Percentiles rank a stretch among this genome's conserved stretches.
Conservation (phyloP, 2,888 invertebrate genomes). For the Melanostoma scalare region DNA sequence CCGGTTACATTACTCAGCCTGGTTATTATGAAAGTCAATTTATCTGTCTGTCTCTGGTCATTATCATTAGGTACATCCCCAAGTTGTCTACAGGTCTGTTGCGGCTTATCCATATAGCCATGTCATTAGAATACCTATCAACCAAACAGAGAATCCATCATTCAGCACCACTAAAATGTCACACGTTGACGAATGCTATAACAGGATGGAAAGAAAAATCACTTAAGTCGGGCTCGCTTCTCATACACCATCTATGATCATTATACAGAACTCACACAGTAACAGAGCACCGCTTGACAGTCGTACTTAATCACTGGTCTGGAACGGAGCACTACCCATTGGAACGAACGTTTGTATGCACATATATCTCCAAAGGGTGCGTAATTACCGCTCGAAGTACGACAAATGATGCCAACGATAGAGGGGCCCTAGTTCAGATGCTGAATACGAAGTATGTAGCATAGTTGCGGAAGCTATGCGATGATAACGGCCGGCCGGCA, state of each 20-base stretch:
- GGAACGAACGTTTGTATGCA: constrained; percentile 20
- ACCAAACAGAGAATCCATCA: constrained; percentile 63
- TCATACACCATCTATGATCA: constrained; percentile 1
- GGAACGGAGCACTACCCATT: constrained; percentile 35
- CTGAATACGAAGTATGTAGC: constrained; percentile 71
- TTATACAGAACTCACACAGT: constrained; percentile 5
- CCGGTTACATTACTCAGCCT: constrained; percentile 28
- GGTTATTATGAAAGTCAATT: constrained; percentile 71
- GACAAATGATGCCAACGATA: constrained; percentile 67
- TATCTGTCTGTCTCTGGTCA: constrained; percentile 59
- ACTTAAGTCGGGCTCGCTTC: constrained; percentile 49
- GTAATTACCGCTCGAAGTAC: constrained; percentile 72
- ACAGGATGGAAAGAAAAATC: constrained; percentile 65
- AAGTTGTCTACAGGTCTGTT: constrained; percentile 44
- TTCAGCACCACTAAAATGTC: constrained; percentile 61
- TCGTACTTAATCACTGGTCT: constrained; percentile 64
- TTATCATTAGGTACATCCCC: constrained; percentile 52
- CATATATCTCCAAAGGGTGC: constrained; percentile 62
- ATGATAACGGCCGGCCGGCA: constrained; percentile 39
- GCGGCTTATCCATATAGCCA: constrained; percentile 10
- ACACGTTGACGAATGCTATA: constrained; percentile 58
- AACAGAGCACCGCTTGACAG: constrained; percentile 19
- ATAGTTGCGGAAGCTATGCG: constrained; percentile 51
- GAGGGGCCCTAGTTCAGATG: constrained; percentile 70
- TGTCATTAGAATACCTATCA: constrained; percentile 55